A percentile compares a stretch with the other conserved stretches of the same genome.
phyloP scores from a whole-genome alignment of 2,797 vertebrate species.

The Pyrocephalus nanus region DNA sequence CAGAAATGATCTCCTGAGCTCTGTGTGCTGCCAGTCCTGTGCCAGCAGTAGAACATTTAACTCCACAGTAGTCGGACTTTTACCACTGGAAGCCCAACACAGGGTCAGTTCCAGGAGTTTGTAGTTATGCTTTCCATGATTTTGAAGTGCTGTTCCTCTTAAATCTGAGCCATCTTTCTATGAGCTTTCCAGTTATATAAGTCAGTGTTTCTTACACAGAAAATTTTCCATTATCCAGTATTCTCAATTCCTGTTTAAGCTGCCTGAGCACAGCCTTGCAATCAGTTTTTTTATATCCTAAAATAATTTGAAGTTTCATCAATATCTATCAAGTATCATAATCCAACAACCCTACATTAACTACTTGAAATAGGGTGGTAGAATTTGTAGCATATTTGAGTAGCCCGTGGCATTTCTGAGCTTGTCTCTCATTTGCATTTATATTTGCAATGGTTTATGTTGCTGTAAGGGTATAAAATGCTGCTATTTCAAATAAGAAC shows the following conservation, averaged over 20 bases:
- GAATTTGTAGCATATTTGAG: neutral
- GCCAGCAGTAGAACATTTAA: neutral
- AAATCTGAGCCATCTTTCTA: neutral
- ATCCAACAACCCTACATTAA: neutral
- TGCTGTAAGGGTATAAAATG: neutral
- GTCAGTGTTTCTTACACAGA: neutral
- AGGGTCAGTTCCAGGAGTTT: neutral
- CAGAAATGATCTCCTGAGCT: conserved; percentile 26
- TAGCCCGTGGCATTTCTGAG: neutral
- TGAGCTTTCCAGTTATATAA: neutral
- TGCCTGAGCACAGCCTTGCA: neutral
- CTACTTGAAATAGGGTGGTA: neutral
- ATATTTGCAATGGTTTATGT: neutral
- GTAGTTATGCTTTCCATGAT: neutral
- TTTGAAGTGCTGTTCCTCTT: neutral
- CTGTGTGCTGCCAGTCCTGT: conserved; percentile 21
- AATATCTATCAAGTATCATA: neutral
- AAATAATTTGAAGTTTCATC: neutral
- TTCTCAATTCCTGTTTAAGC: neutral
- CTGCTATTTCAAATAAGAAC: neutral
- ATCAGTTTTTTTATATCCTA: neutral
- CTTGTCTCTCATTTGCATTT: conserved; percentile 32
- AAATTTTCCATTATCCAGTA: neutral
- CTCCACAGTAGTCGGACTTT: neutral
- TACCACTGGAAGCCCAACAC: neutral